Percentiles rank a stretch among this genome's conserved stretches.
phyloP scores from a whole-genome alignment of 2,797 vertebrate species.

The Falco rusticolus region DNA sequence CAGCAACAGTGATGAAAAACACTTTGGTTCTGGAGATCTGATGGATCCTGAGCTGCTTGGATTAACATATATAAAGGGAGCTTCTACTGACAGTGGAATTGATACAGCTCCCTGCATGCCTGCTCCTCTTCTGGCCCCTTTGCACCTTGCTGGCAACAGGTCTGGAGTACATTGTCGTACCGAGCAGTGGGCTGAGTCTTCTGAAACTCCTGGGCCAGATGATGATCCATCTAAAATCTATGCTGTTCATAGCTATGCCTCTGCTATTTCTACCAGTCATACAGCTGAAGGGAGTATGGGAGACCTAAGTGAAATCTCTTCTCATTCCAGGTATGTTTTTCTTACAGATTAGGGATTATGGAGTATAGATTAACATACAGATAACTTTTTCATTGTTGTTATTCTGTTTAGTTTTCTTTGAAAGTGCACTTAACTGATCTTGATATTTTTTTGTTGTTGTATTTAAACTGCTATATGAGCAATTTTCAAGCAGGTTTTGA shows the following conservation, averaged over 20 bases:
- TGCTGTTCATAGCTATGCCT: constrained; percentile 82
- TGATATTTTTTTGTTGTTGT: background rate
- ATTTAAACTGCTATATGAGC: background rate
- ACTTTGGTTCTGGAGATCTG: constrained; percentile 92
- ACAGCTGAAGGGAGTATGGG: constrained; percentile 87
- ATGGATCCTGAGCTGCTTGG: constrained; percentile 94
- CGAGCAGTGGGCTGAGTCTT: constrained; percentile 84
- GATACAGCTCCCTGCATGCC: constrained; percentile 91
- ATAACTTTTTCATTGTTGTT: background rate
- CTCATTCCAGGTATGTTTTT: constrained; percentile 88
- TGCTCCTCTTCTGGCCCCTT: constrained; percentile 72
- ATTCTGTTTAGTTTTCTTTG: background rate
- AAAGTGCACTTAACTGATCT: background rate
- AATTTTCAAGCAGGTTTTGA: background rate
- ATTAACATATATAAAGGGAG: constrained; percentile 93
- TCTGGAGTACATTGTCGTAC: constrained; percentile 69
- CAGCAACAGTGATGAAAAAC: constrained; percentile 94
- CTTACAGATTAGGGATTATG: background rate
- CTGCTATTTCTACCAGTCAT: constrained; percentile 79
- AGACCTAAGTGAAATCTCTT: constrained; percentile 92
- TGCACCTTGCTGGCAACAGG: constrained; percentile 76
- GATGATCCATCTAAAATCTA: constrained; percentile 87
- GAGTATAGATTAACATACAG: background rate
- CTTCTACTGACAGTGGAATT: constrained; percentile 95
- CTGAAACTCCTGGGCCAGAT: constrained; percentile 77